A percentile compares a stretch with the other conserved stretches of the same genome.
Conservation (phyloP, 2,888 invertebrate species). For the Helobdella robusta region DNA sequence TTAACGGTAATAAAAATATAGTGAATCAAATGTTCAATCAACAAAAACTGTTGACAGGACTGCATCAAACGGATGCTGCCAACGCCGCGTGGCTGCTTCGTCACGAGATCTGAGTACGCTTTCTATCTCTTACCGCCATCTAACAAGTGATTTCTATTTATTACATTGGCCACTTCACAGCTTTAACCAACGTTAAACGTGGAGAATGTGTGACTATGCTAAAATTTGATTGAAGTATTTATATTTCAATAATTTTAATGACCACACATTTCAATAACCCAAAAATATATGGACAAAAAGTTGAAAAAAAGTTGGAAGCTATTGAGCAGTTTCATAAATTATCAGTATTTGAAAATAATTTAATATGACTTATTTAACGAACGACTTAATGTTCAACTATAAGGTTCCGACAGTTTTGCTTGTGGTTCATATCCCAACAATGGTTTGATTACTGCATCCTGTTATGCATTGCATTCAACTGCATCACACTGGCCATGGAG, state of each 20-base stretch:
- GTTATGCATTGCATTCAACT: conserved; percentile 92
- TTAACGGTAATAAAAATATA: no score
- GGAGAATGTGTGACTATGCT: background rate
- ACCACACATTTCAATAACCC: no score
- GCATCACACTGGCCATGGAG: conserved; percentile 98
- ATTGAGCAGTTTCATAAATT: background rate
- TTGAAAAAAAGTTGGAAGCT: no score
- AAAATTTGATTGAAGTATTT: background rate
- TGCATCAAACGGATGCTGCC: conserved; percentile 43
- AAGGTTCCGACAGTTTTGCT: conserved; percentile 41
- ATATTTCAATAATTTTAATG: background rate
- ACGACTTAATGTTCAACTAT: background rate
- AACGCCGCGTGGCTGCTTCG: conserved; percentile 46
- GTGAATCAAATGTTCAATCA: no score
- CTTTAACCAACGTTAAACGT: no score
- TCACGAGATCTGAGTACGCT: conserved; percentile 74
- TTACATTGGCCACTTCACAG: no score
- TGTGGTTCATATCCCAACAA: conserved; percentile 56
- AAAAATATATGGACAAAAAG: no score
- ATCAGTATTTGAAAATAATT: background rate
- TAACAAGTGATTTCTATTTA: no score
- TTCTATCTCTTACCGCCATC: conserved; percentile 80
- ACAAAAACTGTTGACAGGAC: no score
- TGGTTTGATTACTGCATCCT: conserved; percentile 96
- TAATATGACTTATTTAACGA: background rate